A percentile compares a stretch with the other conserved stretches of the same genome.
phyloP scores from a whole-genome alignment of 2,888 invertebrate species.

The Syrphus vitripennis region DNA sequence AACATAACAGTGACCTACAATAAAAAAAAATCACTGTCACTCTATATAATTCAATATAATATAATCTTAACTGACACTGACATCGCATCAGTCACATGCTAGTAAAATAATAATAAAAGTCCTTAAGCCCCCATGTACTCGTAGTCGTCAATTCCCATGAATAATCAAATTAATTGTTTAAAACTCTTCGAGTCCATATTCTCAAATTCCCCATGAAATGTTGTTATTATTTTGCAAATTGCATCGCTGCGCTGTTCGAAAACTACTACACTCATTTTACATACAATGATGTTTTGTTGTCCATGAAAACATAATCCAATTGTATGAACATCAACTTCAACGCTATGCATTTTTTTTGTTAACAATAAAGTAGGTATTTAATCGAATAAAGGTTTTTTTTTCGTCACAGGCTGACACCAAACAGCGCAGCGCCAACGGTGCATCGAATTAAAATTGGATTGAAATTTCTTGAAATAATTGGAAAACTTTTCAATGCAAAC shows the following conservation, averaged over 20 bases:
- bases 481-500: conserved; percentile 10
- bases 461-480: conserved; percentile 4
- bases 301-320: neutral
- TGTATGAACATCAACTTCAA: neutral
- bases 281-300: neutral
- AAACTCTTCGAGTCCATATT: neutral
- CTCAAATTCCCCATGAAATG: neutral
- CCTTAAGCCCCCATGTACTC: neutral
- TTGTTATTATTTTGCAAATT: neutral
- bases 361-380: neutral
- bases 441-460: conserved; percentile 1
- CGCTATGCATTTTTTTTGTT: neutral
- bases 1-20: no score
- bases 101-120: neutral
- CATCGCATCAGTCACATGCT: no score
- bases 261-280: neutral
- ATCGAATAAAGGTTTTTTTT: conserved; percentile 3
- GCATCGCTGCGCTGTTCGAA: neutral
- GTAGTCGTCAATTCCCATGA: neutral
- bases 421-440: neutral
- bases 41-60: no score
- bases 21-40: no score
- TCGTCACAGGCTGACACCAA: neutral
- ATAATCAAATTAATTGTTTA: neutral
- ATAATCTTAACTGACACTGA: neutral